Base-by-base conservation (phyloP, 2,113 vertebrate genomes). In the Euleptes europaea region DNA sequence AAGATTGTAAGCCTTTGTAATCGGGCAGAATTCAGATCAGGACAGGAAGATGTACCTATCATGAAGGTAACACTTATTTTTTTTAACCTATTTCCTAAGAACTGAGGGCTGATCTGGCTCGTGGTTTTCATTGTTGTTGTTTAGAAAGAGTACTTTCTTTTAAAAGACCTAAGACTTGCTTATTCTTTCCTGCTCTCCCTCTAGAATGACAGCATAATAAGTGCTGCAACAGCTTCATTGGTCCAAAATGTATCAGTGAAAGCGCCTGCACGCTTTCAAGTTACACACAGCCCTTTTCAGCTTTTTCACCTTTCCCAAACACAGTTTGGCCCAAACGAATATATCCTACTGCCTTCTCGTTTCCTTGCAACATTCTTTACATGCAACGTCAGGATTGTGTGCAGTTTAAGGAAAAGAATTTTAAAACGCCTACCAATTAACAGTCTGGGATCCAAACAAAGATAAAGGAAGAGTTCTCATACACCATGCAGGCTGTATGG, bases 1-100 rank as follows among this genome's bases (percentile, higher is more conserved):
- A 97, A 94, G 86, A 96, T 97, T 14, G 95, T 97, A 42, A 83
- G 96, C 0, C 92, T 97, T 40, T 97, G 97, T 85, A 97, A 96
- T 86, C 93, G 96, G 38, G 97, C 97, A 0, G 97, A 97, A 90
- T 97, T 97, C 93, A 94, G 85, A 44, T 93, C 96, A 21, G 96
- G 95, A 33, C 97, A 97, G 82, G 96, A 96, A 13, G 95, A 74
- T 0, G 38, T 96, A 35, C 96, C 96, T 19, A 93, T 97, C 83
- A 97, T 97, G 96, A 97, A 97, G 96, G 97, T 97, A 96, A 19
- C 49, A 19, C 6, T 51, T 42, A 10, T 23, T 40, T 21, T 28
- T n/a, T 49, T 1, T 71, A 57, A 2, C 15, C 75, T 4, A 0
- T 71, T 87, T 13, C 47, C 63, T 12, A 63, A 67, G 9, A 49